Evolutionary conservation across 35 echinoderm and acorn worm species (phyloP), one percentile per base, ranked within the genome.

Genomic region (Lytechinus pictus): DNA sequence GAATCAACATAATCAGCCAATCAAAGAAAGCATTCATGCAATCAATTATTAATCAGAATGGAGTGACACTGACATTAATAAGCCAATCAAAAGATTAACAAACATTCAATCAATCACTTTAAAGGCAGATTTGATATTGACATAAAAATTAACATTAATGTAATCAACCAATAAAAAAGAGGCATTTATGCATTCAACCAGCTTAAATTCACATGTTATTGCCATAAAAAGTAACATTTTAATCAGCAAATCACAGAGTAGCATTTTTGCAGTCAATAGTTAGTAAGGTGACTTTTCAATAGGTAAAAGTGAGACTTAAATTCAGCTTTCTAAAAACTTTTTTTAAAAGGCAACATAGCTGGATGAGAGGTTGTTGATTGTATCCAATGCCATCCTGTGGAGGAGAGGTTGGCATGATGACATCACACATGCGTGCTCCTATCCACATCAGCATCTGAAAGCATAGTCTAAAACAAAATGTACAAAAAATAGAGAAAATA

Each of bases 381-480:
- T 21, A 13, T 9, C 24, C 12, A 12, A 52, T 2, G 28, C 52
- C 52, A 0, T 12, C 19, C 87, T 89, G 87, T 89, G 87, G 87
- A 19, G 28, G 52, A 89, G 87, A 89, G 87, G 87, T 89, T 89
- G 87, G 87, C 27, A 52, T 53, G 87, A 71, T 89, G 28, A 89
- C 52, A 57, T 93, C 91, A 93, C 52, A 93, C 91, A 57, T 93
- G 91, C 1, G 91, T 93, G 27, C 91, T 93, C 24, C 91, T 29
- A 12, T 93, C 91, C 24, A 93, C 19, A 27, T 93, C 91, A 8
- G 91, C 16, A 54, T 57, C 53, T 93, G 52, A 54, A 10, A 93
- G 91, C 91, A 93, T 93, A 10, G 91, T 93, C 91, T 93, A 53
- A 56, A 93, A 55, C 52, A 93, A 9, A 52, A 53, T 19, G 52